Evolutionary conservation across 2,797 vertebrate genomes (phyloP), one percentile per base, ranked within the genome.

Genomic region (Tadarida brasiliensis): DNA sequence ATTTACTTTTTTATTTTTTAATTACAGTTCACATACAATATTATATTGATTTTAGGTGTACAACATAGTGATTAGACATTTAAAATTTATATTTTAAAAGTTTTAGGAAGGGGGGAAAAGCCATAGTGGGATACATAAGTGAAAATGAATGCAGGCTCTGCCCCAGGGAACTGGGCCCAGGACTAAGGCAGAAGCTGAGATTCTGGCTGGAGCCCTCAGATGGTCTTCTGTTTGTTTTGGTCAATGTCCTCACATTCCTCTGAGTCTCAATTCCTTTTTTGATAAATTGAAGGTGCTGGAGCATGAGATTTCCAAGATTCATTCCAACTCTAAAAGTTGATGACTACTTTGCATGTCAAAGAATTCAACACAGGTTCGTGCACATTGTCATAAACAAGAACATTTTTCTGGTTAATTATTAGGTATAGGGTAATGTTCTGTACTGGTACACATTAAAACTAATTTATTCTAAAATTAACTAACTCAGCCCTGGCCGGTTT

Each of bases 401-500:
- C 15, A 65, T 20, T 5, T 7, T 54, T 67, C 35, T 82, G 54
- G 47, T n/a, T 76, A 70, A 65, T 82, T 81, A 51, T 76, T n/a
- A 90, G 15, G 17, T 17, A 76, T 5, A 54, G 87, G 70, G n/a
- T n/a, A 80, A 73, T 74, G 49, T 28, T 61, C 47, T 28, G 7
- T 16, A 77, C 26, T 61, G 33, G 51, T 47, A 47, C 35, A 16
- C 9, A 44, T 19, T 73, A 73, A 80, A 35, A 57, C 81, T 68
- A 51, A 70, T 85, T 90, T 82, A 90, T 84, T 91, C 47, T 33
- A 77, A 80, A 91, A 70, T 63, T 87, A 87, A 71, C 71, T 70
- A 76, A 94, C 83, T 92, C 57, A 90, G 57, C 59, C n/a, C n/a
- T n/a, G n/a, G n/a, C n/a, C n/a, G n/a, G n/a, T n/a, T n/a, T n/a